These are phyloP conservation scores for Dysidea cf. avara DNA, from an alignment of 37 sponge, comb jelly and placozoan species.

Conservation along the genomic window DNA sequence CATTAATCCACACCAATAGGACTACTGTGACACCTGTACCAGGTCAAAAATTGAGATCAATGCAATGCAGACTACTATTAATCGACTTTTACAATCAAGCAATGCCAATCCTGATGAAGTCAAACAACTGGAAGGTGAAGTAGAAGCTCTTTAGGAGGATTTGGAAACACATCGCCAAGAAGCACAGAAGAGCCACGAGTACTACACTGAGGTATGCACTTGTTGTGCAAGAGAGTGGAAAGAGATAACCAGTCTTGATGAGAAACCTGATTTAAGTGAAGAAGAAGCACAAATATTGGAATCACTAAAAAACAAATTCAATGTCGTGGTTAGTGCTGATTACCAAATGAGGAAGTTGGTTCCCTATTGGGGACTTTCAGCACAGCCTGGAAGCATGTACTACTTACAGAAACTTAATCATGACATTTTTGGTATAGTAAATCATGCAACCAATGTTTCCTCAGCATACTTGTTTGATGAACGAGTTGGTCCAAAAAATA, in stretches of 20 bases:
- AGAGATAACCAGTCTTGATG: too few relatives aligned
- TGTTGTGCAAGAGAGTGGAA: too few relatives aligned
- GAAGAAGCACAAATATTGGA: too few relatives aligned
- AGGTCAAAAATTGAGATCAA: background rate
- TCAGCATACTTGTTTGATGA: conserved; percentile 35
- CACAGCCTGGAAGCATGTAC: conserved; percentile 36
- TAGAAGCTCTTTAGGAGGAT: too few relatives aligned
- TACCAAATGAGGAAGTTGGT: conserved; percentile 25
- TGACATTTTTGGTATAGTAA: conserved; percentile 18
- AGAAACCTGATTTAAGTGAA: background rate
- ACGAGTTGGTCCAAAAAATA: conserved; percentile 18
- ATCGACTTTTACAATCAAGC: background rate
- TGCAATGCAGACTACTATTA: background rate
- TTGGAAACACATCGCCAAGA: too few relatives aligned
- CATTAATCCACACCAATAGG: background rate
- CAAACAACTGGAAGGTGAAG: too few relatives aligned
- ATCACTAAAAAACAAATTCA: too few relatives aligned
- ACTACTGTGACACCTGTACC: conserved; percentile 12
- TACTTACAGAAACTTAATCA: conserved; percentile 33
- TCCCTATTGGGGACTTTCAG: conserved; percentile 46
- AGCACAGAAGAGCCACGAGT: too few relatives aligned
- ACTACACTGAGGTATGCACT: too few relatives aligned
- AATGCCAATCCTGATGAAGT: too few relatives aligned
- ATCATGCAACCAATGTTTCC: conserved; percentile 7
- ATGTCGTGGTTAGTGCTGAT: conserved; percentile 10